Conservation (phyloP, 2,888 invertebrate species). For the Tipula lateralis region DNA sequence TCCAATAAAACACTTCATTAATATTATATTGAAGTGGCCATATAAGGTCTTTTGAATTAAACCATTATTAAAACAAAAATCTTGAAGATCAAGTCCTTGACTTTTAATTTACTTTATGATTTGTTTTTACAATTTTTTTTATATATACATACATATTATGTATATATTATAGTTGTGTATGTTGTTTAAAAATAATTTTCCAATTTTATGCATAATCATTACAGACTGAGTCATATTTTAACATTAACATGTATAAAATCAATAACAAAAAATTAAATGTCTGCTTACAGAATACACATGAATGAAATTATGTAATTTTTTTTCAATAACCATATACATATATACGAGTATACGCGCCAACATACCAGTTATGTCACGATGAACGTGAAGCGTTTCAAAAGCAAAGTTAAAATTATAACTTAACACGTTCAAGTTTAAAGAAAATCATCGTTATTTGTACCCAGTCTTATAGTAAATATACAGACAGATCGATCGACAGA, state of each 20-base stretch:
- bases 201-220: background rate
- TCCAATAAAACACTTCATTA: slow-evolving; percentile 19
- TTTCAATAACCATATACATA: background rate
- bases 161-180: background rate
- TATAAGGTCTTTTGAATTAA: slow-evolving; percentile 24
- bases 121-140: background rate
- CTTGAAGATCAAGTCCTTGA: slow-evolving; percentile 19
- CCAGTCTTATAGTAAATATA: background rate
- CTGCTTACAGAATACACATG: background rate
- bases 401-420: background rate
- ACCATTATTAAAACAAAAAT: background rate
- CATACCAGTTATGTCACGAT: background rate
- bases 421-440: background rate
- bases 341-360: background rate
- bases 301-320: slow-evolving; percentile 3
- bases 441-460: background rate
- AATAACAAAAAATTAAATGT: background rate
- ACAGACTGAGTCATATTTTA: background rate
- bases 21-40: background rate
- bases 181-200: background rate
- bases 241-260: background rate
- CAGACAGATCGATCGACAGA: background rate
- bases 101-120: slow-evolving; percentile 1
- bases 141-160: background rate
- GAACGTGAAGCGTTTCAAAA: background rate